A percentile compares a stretch with the other conserved stretches of the same genome.
Conservation (phyloP, 2,113 vertebrate species). For the Melanostigma gelatinosum region DNA sequence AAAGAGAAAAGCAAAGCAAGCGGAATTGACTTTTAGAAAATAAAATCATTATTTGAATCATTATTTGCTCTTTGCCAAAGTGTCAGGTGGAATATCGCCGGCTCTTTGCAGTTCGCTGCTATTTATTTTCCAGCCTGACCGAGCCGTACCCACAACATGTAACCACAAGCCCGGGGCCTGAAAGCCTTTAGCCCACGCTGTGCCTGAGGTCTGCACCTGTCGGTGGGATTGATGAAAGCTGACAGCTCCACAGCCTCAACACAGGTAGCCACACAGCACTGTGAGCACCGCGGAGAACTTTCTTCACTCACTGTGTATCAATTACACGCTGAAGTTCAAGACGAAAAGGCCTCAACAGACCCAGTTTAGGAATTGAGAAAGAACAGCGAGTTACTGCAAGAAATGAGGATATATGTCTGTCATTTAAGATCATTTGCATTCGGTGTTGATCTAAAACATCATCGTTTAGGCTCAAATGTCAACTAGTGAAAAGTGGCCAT, state of each 20-base stretch:
- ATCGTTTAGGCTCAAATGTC: neutral
- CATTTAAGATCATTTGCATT: neutral
- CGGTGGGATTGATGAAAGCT: slow-evolving; percentile 56
- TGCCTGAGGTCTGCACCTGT: slow-evolving; percentile 44
- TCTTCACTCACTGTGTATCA: neutral
- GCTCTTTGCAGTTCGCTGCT: slow-evolving; percentile 13
- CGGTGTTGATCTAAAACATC: neutral
- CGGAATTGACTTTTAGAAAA: slow-evolving; percentile 41
- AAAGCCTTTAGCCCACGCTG: slow-evolving; percentile 47
- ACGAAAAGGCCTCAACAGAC: neutral
- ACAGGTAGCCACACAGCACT: slow-evolving; percentile 23
- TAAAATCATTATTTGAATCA: slow-evolving; percentile 43
- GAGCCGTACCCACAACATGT: slow-evolving; percentile 24
- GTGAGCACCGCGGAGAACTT: neutral
- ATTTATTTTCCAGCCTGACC: slow-evolving; percentile 37
- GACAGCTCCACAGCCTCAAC: slow-evolving; percentile 13
- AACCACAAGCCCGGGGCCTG: slow-evolving; percentile 37
- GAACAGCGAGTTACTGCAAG: too few relatives aligned
- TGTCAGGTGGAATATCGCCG: slow-evolving; percentile 15
- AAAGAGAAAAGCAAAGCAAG: slow-evolving; percentile 54
- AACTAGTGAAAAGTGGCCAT: neutral
- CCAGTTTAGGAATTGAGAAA: neutral
- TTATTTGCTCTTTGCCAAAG: slow-evolving; percentile 24
- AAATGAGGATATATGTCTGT: neutral
- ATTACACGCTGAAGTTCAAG: neutral